Percentiles rank a stretch among this genome's conserved stretches.
phyloP scores from a whole-genome alignment of 2,888 invertebrate genomes.

The Mellilla xanthometata region DNA sequence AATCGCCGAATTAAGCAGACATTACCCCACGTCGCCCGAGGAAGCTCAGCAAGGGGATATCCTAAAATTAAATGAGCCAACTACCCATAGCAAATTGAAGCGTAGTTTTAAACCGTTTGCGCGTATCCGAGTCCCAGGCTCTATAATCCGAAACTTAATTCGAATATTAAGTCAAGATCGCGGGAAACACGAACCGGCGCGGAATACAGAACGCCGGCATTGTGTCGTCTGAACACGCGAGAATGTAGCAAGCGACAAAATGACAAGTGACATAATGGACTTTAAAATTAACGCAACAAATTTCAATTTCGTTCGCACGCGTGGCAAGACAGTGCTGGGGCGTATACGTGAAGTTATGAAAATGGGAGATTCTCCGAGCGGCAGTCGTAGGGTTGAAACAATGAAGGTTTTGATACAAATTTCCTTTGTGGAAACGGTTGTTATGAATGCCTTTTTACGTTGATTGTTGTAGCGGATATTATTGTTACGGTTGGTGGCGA shows the following conservation, averaged over 20 bases:
- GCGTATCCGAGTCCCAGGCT: slow-evolving; percentile 18
- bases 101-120: slow-evolving; percentile 39
- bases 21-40: slow-evolving; percentile 4
- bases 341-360: slow-evolving; percentile 49
- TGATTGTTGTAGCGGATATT: slow-evolving; percentile 18
- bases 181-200: slow-evolving; percentile 57
- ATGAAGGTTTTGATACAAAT: slow-evolving; percentile 65
- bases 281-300: slow-evolving; percentile 34
- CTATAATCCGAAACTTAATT: slow-evolving; percentile 54
- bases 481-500: slow-evolving; percentile 8
- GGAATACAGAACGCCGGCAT: slow-evolving; percentile 62
- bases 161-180: slow-evolving; percentile 64
- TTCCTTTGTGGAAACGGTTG: slow-evolving; percentile 56
- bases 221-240: slow-evolving; percentile 37
- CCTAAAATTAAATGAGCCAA: slow-evolving; percentile 20
- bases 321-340: slow-evolving; percentile 12
- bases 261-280: slow-evolving; percentile 35
- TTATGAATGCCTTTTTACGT: slow-evolving; percentile 45
- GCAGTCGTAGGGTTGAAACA: slow-evolving; percentile 40
- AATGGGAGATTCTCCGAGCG: slow-evolving; percentile 39
- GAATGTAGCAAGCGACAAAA: slow-evolving; percentile 32
- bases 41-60: slow-evolving; percentile 11
- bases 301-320: slow-evolving; percentile 37
- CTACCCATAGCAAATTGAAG: slow-evolving; percentile 29
- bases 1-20: slow-evolving; percentile 8